Evolutionary conservation across 2,797 vertebrate species (phyloP).

Genomic region (Cottoperca gobio): DNA sequence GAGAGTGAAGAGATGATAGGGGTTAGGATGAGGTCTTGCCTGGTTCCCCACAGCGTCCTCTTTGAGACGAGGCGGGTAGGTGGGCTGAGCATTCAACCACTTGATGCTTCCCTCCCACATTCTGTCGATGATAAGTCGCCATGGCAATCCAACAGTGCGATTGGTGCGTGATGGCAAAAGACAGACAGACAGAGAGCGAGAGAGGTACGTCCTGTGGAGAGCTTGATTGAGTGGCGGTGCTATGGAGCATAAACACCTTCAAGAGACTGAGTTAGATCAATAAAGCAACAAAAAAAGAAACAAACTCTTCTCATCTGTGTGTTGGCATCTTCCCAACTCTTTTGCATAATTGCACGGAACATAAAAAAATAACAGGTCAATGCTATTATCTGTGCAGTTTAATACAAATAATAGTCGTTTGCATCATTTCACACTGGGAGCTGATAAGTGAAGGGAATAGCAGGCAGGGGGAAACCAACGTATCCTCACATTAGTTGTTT

Average conservation of each 20-base stretch:
- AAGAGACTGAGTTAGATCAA: constrained; percentile 45
- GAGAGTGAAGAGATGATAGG: constrained; percentile 34
- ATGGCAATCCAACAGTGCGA: constrained; percentile 66
- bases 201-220: constrained; percentile 64
- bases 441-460: neutral
- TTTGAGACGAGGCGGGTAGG: constrained; percentile 33
- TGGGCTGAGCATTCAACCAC: constrained; percentile 59
- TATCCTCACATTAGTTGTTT: neutral
- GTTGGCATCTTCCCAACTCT: constrained; percentile 6
- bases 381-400: neutral
- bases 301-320: constrained; percentile 7
- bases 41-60: constrained; percentile 54
- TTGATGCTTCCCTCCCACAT: constrained; percentile 67
- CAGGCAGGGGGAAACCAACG: neutral
- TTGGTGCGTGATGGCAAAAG: constrained; percentile 51
- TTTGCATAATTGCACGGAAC: neutral
- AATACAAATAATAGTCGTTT: neutral
- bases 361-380: neutral
- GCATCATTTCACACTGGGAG: neutral
- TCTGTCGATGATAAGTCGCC: constrained; percentile 71
- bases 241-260: constrained; percentile 48
- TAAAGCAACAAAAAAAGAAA: constrained; percentile 36
- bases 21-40: constrained; percentile 45
- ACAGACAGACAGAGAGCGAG: constrained; percentile 37
- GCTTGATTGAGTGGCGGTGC: constrained; percentile 63